Evolutionary conservation across 2,113 vertebrate species (phyloP), one percentile per base, ranked within the genome.

Genomic region (Neodontobutis hainanensis): DNA sequence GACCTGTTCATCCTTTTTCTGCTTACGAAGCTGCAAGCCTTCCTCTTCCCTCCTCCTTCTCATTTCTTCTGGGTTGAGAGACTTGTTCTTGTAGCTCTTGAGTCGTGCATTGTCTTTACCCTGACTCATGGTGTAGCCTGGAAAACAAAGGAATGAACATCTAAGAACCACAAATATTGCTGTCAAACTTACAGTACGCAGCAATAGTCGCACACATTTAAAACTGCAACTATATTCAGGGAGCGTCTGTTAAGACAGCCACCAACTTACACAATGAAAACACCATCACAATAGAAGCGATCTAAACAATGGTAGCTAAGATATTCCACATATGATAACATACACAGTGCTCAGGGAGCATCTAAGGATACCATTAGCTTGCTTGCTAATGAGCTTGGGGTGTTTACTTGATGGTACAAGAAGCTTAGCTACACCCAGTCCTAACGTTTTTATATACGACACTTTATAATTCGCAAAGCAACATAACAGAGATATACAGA

Each of bases 71-170:
- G 97, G 93, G 84, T 98, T 99, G 55, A 99, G 92, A 27, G 97
- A 98, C 85, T 99, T 99, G 92, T 99, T 99, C 92, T 99, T 99
- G 82, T 99, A 99, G 94, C 97, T 98, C 86, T 97, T 97, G 82
- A 99, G 92, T 77, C 97, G 95, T 80, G 96, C 95, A 88, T 97
- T 98, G 79, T 99, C 97, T 90, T 98, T 98, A 91, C 94, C 93
- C 90, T 96, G 94, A 88, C 95, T 96, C 77, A 95, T 97, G 93
- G 93, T 98, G 93, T 61, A 93, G 92, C 87, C 95, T 96, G 19
- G 81, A 61, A 7, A 35, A 61, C 3, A 69, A 6, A 47, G 4
- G 68, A 8, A 75, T 32, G 74, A 7, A 63, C 5, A 51, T 11
- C 16, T 11, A 11, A 14, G 6, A 50, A 10, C 8, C 8, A 58